These are phyloP conservation scores for Corythornis vintsioides DNA, from an alignment of 2,113 vertebrate genomes.

Conservation along the genomic window DNA sequence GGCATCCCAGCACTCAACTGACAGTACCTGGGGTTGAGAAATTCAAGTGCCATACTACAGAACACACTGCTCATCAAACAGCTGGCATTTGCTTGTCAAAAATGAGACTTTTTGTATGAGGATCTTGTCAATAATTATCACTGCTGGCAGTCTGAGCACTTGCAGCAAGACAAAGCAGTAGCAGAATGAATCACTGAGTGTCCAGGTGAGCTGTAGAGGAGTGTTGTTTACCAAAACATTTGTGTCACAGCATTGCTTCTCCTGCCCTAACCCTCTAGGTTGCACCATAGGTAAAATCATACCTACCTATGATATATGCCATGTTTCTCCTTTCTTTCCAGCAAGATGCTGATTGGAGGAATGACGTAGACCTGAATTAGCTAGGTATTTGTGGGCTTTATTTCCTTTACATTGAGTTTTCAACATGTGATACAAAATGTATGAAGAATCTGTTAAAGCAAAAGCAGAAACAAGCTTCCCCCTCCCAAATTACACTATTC, in stretches of 20 bases:
- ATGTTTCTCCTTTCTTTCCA: conserved; percentile 76
- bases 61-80: not conserved
- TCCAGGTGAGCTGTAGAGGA: conserved; percentile 40
- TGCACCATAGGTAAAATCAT: conserved; percentile 60
- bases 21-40: not conserved
- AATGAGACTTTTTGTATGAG: not conserved
- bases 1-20: not conserved
- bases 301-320: conserved; percentile 75
- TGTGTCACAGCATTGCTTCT: not conserved
- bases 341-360: conserved; percentile 76
- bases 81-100: not conserved
- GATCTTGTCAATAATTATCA: not conserved
- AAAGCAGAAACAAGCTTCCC: conserved; percentile 61
- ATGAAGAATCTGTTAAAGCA: conserved; percentile 65
- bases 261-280: conserved; percentile 44
- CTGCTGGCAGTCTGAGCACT: conserved; percentile 25
- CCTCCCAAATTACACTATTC: conserved; percentile 26
- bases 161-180: conserved; percentile 66
- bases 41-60: not conserved
- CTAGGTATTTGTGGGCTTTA: conserved; percentile 61
- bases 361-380: conserved; percentile 73
- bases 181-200: conserved; percentile 32
- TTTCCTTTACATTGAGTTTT: conserved; percentile 62
- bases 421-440: conserved; percentile 50
- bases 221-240: conserved; percentile 69